Conservation (phyloP, 1,140 invertebrate genomes). For the Adoxophyes honmai region DNA sequence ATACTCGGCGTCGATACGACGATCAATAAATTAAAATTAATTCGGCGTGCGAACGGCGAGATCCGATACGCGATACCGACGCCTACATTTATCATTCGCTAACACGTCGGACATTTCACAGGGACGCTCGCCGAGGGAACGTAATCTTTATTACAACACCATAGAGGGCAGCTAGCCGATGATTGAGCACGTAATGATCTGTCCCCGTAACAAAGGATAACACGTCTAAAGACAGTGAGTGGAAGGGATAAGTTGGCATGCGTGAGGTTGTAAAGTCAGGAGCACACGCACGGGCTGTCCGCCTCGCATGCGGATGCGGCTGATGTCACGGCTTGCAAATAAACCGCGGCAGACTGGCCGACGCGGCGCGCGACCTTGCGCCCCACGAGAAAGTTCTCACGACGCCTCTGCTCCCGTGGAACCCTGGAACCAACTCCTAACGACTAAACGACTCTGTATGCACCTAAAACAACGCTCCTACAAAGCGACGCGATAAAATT, state of each 20-base stretch:
- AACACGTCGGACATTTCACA: slow-evolving; percentile 73
- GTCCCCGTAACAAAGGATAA: slow-evolving; percentile 59
- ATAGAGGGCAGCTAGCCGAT: slow-evolving; percentile 43
- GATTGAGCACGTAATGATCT: slow-evolving; percentile 59
- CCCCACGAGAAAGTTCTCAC: slow-evolving; percentile 36
- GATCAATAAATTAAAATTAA: slow-evolving; percentile 77
- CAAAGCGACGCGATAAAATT: slow-evolving; percentile 2
- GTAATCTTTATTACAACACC: slow-evolving; percentile 43
- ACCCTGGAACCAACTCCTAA: neutral
- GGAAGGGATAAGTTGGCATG: slow-evolving; percentile 61
- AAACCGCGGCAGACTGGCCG: slow-evolving; percentile 56
- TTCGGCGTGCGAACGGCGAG: slow-evolving; percentile 73
- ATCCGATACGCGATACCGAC: slow-evolving; percentile 74
- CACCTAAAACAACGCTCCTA: neutral
- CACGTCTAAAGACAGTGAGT: slow-evolving; percentile 61
- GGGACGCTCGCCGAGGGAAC: slow-evolving; percentile 39
- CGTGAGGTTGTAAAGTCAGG: slow-evolving; percentile 37
- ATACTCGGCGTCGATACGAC: slow-evolving; percentile 64
- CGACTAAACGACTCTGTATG: neutral
- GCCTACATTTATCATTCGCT: slow-evolving; percentile 76
- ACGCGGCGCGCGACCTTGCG: slow-evolving; percentile 51
- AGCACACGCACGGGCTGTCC: slow-evolving; percentile 45
- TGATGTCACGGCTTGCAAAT: slow-evolving; percentile 45
- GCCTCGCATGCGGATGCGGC: slow-evolving; percentile 48
- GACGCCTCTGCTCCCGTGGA: slow-evolving; percentile 15